Base-by-base conservation (phyloP, 2,113 vertebrate genomes). In the Spea bombifrons region DNA sequence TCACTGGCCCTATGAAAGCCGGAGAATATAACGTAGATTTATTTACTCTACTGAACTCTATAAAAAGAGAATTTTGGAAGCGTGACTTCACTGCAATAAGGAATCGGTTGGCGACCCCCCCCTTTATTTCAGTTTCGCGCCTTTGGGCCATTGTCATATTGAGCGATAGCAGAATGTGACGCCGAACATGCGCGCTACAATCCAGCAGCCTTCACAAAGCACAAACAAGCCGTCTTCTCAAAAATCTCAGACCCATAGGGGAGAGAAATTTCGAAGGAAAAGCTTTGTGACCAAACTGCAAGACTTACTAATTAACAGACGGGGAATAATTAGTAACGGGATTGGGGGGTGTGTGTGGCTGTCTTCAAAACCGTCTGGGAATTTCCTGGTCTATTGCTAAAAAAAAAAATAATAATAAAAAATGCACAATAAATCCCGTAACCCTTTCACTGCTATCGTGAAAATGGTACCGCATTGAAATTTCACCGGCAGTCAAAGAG, bases 241-340 rank as follows among this genome's bases (percentile, higher is more conserved):
- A 52, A 16, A 10, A 75, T 67, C 55, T 15, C 16, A 12, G 67
- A 67, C 8, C 49, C 64, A 10, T 47, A 44, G 16, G 49, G 75
- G 65, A 76, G 4, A 8, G 4, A 57, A 16, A 30, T 69, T 76
- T n/a, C 52, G 17, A 45, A 69, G 53, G 75, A 76, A 68, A 48
- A 75, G 13, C 65, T 16, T 48, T 9, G 6, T 10, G 8, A 15
- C 57, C 50, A 53, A 30, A 59, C 65, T 5, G 52, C 43, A 47
- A 52, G 45, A 30, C 50, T 45, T 12, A 47, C 75, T 76, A 67
- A 76, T 76, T 68, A 76, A 76, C 50, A 76, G 65, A 76, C 65
- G 2, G 65, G 75, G 75, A 69, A 59, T 76, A 76, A 76, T 76
- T 68, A 68, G 59, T 43, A 16, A n/a, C 8, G 61, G 9, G 50